These are phyloP conservation scores for Graptemys geographica DNA, from an alignment of 2,797 vertebrate genomes.

Conservation along the genomic window DNA sequence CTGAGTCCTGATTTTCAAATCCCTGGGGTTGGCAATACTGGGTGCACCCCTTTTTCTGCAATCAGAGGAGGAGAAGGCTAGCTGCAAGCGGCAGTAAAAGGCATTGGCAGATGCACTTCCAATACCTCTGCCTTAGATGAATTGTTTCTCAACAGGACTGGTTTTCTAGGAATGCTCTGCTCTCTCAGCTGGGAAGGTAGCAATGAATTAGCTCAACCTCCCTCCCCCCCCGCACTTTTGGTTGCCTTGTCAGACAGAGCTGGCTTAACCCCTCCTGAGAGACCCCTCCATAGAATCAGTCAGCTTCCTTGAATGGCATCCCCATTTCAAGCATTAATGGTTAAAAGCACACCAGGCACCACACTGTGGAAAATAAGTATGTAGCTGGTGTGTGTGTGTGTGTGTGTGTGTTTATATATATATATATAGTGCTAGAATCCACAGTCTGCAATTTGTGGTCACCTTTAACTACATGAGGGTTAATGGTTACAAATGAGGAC, in stretches of 20 bases:
- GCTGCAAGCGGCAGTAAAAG: neutral
- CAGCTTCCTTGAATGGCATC: neutral
- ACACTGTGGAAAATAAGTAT: constrained; percentile 60
- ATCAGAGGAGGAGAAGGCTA: neutral
- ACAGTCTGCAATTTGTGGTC: constrained; percentile 68
- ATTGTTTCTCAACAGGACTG: fast-evolving
- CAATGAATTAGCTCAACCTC: neutral
- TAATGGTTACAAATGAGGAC: constrained; percentile 64
- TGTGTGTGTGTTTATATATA: neutral
- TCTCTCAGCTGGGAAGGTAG: neutral
- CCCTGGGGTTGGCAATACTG: neutral
- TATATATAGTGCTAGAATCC: constrained; percentile 47
- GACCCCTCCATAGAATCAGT: neutral
- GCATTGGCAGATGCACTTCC: fast-evolving
- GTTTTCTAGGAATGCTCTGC: neutral
- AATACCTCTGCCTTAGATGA: neutral
- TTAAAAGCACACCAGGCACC: constrained; percentile 39
- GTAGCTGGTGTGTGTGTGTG: constrained; percentile 52
- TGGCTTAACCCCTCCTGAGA: neutral
- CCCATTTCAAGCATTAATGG: neutral
- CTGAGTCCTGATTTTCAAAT: neutral
- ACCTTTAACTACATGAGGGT: constrained; percentile 61
- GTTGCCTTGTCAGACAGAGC: neutral
- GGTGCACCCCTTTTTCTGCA: neutral
- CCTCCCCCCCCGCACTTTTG: neutral